These are phyloP conservation scores for Scolopax bukidnonensis DNA, from an alignment of 2,797 vertebrate genomes.

Conservation along the genomic window DNA sequence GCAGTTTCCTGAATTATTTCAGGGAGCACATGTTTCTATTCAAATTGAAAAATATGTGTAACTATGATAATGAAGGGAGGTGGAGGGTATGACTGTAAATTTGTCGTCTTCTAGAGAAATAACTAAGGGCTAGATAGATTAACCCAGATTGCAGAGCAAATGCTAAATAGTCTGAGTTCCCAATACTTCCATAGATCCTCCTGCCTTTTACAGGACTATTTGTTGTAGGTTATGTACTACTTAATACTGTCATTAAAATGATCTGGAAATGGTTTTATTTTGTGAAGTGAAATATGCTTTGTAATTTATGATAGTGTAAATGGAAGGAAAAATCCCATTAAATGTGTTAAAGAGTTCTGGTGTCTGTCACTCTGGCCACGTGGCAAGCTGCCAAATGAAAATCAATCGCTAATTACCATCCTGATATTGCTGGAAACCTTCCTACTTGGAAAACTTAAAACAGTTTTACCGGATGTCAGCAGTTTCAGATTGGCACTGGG, in stretches of 20 bases:
- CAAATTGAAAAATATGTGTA: constrained; percentile 48
- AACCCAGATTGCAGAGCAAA: constrained; percentile 47
- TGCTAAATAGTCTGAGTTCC: constrained; percentile 43
- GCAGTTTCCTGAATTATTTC: constrained; percentile 70
- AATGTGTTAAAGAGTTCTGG: constrained; percentile 76
- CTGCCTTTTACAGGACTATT: constrained; percentile 70
- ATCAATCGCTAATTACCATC: neutral
- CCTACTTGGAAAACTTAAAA: neutral
- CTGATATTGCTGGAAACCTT: constrained; percentile 20
- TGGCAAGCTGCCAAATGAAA: constrained; percentile 26
- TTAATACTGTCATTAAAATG: constrained; percentile 78
- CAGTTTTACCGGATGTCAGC: neutral
- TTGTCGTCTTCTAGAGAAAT: constrained; percentile 36
- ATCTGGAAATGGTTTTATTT: constrained; percentile 86
- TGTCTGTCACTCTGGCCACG: constrained; percentile 59
- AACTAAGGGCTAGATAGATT: constrained; percentile 55
- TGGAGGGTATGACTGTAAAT: constrained; percentile 45
- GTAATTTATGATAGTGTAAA: constrained; percentile 85
- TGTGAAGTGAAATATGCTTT: constrained; percentile 85
- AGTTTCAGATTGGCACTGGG: neutral
- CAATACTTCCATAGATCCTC: constrained; percentile 38
- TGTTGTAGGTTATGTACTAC: constrained; percentile 78
- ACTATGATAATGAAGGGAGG: constrained; percentile 55
- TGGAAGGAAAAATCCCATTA: constrained; percentile 80
- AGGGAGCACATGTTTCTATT: constrained; percentile 69